Evolutionary conservation across 2,888 invertebrate genomes (phyloP), one percentile per base, ranked within the genome.

Genomic region (Bruchidius siliquastri): DNA sequence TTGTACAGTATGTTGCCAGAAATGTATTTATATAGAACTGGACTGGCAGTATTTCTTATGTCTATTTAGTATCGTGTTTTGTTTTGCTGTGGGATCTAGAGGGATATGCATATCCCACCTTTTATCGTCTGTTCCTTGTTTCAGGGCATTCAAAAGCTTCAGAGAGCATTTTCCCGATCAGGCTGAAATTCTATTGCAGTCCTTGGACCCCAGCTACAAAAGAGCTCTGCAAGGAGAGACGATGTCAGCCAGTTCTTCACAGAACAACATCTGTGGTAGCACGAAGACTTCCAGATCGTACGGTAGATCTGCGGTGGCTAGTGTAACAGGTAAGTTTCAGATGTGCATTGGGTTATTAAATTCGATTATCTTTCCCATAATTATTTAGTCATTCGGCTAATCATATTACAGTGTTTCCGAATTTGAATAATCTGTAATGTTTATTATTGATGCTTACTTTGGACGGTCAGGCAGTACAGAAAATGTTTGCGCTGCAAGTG

Each of bases 121-220:
- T n/a, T n/a, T n/a, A n/a, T n/a, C n/a, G n/a, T n/a, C n/a, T 26
- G 2, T 26, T 26, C 26, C 20, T 8, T 71, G 73, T 77, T 84
- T 74, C 84, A 95, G 96, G 83, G 95, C 96, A n/a, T 98, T 92
- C 87, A 94, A 94, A 91, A 92, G 93, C 20, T 98, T 96, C 87
- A 92, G 93, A 72, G 92, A 94, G 0, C 95, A 96, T 84, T 98
- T 98, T 87, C 96, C 96, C 0, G 94, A 94, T 0, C 93, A 95
- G 80, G 97, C 97, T 0, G 97, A 98, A 77, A 89, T 90, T 26
- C 87, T 99, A 77, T 91, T 97, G 81, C 90, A 92, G 73, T 91
- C 93, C 0, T 88, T 99, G 71, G 99, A 99, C 84, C 90, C 93
- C 0, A 91, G 89, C 71, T 92, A 93, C 83, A 91, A 93, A 84